These are phyloP conservation scores for Oreochromis aureus DNA, from an alignment of 2,113 vertebrate species.

Conservation along the genomic window DNA sequence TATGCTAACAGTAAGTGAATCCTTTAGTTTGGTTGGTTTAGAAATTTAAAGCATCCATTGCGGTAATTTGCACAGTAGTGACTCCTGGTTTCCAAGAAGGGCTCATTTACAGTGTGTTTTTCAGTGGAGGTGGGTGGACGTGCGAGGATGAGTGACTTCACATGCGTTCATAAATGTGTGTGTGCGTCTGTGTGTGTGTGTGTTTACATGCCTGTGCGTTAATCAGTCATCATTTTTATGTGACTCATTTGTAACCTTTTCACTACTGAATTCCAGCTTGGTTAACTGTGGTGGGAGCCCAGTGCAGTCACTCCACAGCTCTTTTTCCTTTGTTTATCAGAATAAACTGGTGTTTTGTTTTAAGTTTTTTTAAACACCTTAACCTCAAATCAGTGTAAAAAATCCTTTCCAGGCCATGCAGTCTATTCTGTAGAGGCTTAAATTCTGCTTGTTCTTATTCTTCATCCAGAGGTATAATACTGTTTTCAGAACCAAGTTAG, in stretches of 20 bases:
- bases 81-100: slow-evolving; percentile 1
- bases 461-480: neutral
- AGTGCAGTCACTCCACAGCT: neutral
- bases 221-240: neutral
- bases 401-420: neutral
- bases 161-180: neutral
- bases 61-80: neutral
- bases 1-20: neutral
- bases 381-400: neutral
- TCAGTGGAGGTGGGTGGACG: neutral
- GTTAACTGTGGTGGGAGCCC: neutral
- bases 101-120: neutral
- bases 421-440: neutral
- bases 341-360: neutral
- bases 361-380: neutral
- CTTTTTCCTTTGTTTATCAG: neutral
- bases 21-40: neutral
- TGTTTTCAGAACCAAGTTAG: neutral
- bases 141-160: neutral
- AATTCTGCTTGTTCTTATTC: neutral
- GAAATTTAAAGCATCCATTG: slow-evolving; percentile 1
- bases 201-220: neutral
- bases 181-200: neutral
- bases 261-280: neutral
- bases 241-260: slow-evolving; percentile 46